Evolutionary conservation across 1,140 invertebrate species (phyloP), one percentile per base, ranked within the genome.

Genomic region (Bactericera cockerelli): DNA sequence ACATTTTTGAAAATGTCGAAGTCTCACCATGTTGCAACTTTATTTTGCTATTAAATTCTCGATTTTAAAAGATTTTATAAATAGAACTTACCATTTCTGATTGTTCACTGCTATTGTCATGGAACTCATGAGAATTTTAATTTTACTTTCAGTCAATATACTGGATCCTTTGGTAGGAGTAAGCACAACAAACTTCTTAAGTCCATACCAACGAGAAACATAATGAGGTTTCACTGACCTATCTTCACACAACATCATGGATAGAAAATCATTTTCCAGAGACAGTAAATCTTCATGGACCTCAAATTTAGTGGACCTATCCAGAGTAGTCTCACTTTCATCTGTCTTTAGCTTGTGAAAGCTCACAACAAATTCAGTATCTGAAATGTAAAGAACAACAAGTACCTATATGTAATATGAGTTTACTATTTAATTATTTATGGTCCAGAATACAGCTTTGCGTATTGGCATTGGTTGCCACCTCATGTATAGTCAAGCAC

Each of bases 41-140:
- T n/a, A n/a, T n/a, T n/a, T n/a, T n/a, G n/a, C n/a, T n/a, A n/a
- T n/a, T n/a, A n/a, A n/a, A n/a, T n/a, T n/a, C n/a, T n/a, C n/a
- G n/a, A n/a, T n/a, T n/a, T n/a, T n/a, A n/a, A n/a, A n/a, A n/a
- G n/a, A n/a, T n/a, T n/a, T n/a, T n/a, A n/a, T n/a, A n/a, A n/a
- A n/a, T 31, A 31, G n/a, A 57, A 64, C 64, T 71, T 72, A 82
- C 80, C 81, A 89, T 67, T 78, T 78, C 19, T 82, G 80, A 72
- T 93, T 94, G 56, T 78, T 83, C n/a, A 86, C 72, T 13, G 89
- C 89, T 63, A 95, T 87, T 53, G 80, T 80, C 13, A 86, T 71
- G 14, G 90, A 89, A 70, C 92, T 94, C 31, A 93, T 70, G 2
- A 96, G 74, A 60, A 93, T 77, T 75, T 91, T 93, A 33, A 87